Base-by-base conservation (phyloP, 2,797 vertebrate species). In the Psittacula echo region DNA sequence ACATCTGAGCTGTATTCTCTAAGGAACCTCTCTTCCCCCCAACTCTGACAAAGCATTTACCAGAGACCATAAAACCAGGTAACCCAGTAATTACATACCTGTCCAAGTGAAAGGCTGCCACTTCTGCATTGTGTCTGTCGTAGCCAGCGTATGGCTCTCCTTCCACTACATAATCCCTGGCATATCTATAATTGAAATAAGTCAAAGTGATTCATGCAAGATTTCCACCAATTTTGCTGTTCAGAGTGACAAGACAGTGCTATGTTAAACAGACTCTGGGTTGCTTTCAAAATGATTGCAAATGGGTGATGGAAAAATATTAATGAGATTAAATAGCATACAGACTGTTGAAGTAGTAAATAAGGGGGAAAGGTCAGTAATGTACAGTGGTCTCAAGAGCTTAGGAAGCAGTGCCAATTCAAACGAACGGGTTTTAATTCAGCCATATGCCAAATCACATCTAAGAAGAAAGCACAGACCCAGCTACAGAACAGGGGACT, bases 121-220 rank as follows among this genome's bases (percentile, higher is more conserved):
- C 98, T 95, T 99, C 99, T 41, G 99, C 99, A 1, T 99, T 99
- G 98, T 99, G 99, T 78, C 99, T 97, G 93, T 99, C 99, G 2
- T 99, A 99, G 37, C 99, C 99, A 37, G 99, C 99, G 0, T 99
- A 99, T 0, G 99, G 99, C 61, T 99, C 99, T 32, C 99, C 99
- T 95, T 99, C 99, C 14, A 99, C 99, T 73, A 99, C 97, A 27
- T 99, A 98, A 95, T 99, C 98, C 93, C 99, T 98, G 96, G 96
- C 98, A 89, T 99, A 99, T 85, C 99, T 99, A 97, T 50, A 96
- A 92, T 91, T n/a, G 72, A 85, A 96, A 80, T 5, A 74, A 94
- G 32, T 3, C 15, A 75, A 58, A 85, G 9, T n/a, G 64, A 90
- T 32, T 72, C 26, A 1, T 10, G n/a, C 17, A 75, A 42, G 61